Conservation (phyloP, 2,797 vertebrate species). For the Spizella passerina region DNA sequence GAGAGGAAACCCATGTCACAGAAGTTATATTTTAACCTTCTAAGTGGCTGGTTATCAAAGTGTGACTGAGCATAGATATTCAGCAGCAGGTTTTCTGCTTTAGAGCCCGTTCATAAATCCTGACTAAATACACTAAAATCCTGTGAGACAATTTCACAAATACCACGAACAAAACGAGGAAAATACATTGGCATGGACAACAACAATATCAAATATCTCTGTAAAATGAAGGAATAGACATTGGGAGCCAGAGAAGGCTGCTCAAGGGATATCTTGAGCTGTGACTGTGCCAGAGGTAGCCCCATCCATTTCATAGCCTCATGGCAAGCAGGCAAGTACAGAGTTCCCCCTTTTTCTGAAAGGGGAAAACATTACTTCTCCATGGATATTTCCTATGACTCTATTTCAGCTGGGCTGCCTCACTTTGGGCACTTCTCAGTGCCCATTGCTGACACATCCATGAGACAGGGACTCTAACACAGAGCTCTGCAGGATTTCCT, state of each 20-base stretch:
- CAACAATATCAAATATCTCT: not conserved
- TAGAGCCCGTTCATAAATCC: constrained; percentile 64
- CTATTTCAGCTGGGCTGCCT: not conserved
- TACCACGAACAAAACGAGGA: not conserved
- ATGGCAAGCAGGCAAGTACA: not conserved
- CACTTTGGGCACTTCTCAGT: not conserved
- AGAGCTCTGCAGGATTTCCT: not conserved
- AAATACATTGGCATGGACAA: not conserved
- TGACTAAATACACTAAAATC: not conserved
- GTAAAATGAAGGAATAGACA: not conserved
- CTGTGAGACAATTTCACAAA: not conserved
- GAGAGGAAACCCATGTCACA: constrained; percentile 44
- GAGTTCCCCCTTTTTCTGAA: not conserved
- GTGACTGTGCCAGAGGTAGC: not conserved
- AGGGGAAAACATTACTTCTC: not conserved
- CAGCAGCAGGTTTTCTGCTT: constrained; percentile 49
- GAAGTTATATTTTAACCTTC: constrained; percentile 70
- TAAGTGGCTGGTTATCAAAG: constrained; percentile 45
- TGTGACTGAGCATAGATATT: constrained; percentile 58
- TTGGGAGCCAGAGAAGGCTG: not conserved
- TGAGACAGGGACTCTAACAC: not conserved
- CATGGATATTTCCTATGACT: not conserved
- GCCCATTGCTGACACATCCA: not conserved
- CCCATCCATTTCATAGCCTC: not conserved
- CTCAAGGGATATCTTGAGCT: not conserved